Conservation (phyloP, 35 echinoderm and acorn worm species). For the Holothuria glaberrima region DNA sequence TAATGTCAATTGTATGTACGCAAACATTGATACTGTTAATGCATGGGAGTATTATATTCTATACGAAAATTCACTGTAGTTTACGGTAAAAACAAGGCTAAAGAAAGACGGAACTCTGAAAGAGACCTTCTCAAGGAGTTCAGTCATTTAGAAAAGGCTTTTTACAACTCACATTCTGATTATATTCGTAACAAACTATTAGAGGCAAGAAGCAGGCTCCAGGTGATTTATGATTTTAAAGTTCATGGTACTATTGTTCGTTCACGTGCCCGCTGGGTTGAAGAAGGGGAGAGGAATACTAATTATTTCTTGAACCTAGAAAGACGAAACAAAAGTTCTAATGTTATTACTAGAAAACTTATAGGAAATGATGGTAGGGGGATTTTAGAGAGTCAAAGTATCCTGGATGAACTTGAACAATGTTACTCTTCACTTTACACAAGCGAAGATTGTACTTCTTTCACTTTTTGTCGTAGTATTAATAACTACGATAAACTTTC, state of each 20-base stretch:
- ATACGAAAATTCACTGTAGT: neutral
- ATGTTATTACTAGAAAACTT: conserved; percentile 23
- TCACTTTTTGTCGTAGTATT: neutral
- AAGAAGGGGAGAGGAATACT: neutral
- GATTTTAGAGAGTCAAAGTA: neutral
- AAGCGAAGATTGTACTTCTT: neutral
- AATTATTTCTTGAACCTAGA: conserved; percentile 7
- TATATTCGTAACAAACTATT: neutral
- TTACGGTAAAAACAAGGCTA: neutral
- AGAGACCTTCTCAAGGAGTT: neutral
- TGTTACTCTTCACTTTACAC: conserved; percentile 13
- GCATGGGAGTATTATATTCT: neutral
- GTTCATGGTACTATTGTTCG: conserved; percentile 1
- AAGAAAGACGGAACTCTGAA: neutral
- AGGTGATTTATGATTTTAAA: conserved; percentile 6
- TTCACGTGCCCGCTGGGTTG: conserved; percentile 11
- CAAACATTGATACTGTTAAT: neutral
- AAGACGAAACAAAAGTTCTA: neutral
- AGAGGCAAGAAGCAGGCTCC: neutral
- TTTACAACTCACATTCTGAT: neutral
- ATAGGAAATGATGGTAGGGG: neutral
- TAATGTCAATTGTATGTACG: neutral
- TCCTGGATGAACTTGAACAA: neutral
- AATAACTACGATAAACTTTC: neutral
- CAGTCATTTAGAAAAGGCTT: neutral